Base-by-base conservation (phyloP, 2,797 vertebrate genomes). In the Alcedo atthis region DNA sequence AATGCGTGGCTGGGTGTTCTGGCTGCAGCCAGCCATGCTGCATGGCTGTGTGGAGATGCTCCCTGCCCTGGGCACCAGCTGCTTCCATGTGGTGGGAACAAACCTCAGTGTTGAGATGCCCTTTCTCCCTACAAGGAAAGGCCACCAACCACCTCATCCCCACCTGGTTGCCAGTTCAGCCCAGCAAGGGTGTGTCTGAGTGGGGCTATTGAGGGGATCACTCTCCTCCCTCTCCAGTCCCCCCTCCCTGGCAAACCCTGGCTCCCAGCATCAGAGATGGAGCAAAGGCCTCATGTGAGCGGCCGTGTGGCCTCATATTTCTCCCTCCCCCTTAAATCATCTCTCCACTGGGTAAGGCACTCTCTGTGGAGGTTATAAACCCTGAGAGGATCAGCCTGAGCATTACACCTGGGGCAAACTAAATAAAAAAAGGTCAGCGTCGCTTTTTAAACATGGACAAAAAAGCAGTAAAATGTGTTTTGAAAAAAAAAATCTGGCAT, bases 381-480 rank as follows among this genome's bases (percentile, higher is more conserved):
- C 97, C 96, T 97, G 95, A 97, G 97, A 98, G 97, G 97, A 96
- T 96, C 87, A 95, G 96, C 96, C 97, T 97, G 95, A 95, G 96
- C 94, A 97, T 97, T 97, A 97, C 95, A 98, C 98, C 98, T 97
- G 97, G 98, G 96, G 97, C 97, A 97, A 96, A 94, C 81, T 79
- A 97, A 97, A 97, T 97, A 98, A 97, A 98, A 98, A 98, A 98
- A 98, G 97, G 97, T 98, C 97, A 98, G 95, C 11, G 70, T 95
- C 73, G 97, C 97, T 98, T 98, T 98, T 98, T 98, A 98, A 98
- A 98, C 97, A 98, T 97, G 97, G 97, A 97, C 97, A 98, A 98
- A 98, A 98, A 97, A 97, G 97, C 97, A 97, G 95, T 98, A 98
- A 98, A 98, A 98, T 98, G 97, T 98, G 97, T 98, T 98, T 98